Evolutionary conservation across 2,888 invertebrate genomes (phyloP).

Genomic region (Ischnus inquisitorius): DNA sequence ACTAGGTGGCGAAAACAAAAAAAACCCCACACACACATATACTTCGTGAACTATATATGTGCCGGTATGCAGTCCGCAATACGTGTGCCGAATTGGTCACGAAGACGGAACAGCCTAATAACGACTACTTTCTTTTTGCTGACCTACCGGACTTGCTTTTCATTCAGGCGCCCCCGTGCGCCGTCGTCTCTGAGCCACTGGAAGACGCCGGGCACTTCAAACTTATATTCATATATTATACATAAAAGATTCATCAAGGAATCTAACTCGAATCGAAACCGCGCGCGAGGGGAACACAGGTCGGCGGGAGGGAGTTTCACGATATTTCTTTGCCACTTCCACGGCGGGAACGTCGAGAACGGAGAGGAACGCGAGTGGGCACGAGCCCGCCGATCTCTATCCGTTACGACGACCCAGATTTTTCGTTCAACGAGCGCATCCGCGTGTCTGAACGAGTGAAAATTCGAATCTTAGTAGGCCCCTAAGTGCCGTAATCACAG

Average conservation of each 20-base stretch:
- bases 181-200: conserved; percentile 5
- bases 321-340: conserved; percentile 14
- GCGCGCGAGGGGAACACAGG: background rate
- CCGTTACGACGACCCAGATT: conserved; percentile 70
- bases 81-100: conserved; percentile 65
- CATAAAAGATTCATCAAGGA: conserved; percentile 25
- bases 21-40: no score
- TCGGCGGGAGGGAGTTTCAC: background rate
- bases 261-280: conserved; percentile 37
- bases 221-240: conserved; percentile 7
- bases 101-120: conserved; percentile 64
- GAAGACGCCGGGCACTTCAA: background rate
- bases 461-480: conserved; percentile 57
- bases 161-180: conserved; percentile 17
- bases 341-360: background rate
- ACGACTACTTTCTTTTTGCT: conserved; percentile 64
- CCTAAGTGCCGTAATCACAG: conserved; percentile 61
- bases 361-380: conserved; percentile 26
- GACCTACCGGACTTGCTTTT: conserved; percentile 64
- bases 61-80: conserved; percentile 63
- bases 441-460: conserved; percentile 68
- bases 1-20: conserved; percentile 13
- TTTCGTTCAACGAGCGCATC: conserved; percentile 68
- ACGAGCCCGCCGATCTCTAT: conserved; percentile 65
- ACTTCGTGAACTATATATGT: conserved; percentile 37